Evolutionary conservation across 1,140 invertebrate genomes (phyloP), one percentile per base, ranked within the genome.

Genomic region (Bacillus rossius): DNA sequence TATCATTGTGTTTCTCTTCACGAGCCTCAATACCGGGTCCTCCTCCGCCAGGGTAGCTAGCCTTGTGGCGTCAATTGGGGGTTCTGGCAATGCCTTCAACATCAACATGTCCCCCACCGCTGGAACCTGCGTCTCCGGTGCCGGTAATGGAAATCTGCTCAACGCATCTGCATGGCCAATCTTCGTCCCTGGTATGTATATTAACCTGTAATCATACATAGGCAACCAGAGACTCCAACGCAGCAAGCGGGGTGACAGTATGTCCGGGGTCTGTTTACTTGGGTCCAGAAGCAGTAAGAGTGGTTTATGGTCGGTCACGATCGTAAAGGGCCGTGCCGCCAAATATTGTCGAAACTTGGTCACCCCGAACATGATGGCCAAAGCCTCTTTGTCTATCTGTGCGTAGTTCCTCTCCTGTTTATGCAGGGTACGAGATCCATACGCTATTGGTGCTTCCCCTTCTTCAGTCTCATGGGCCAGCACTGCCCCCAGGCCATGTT

Each of bases 161-260:
- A 67, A 54, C 1, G 58, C 61, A 22, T 66, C 66, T 0, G 57
- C 51, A 59, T 65, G 48, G 25, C 42, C 13, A 34, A 48, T 55
- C 50, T 59, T 5, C 38, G 45, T 58, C 23, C 61, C 50, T 2
- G 56, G 45, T 41, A 48, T 57, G 55, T 57, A 59, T 10, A 29
- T 20, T 10, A 56, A 50, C 3, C 37, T 22, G 48, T 63, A 66
- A n/a, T 61, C 40, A 51, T 56, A 65, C n/a, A 60, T 61, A 23
- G 60, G 47, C 10, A 66, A 25, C 3, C 55, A 49, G 16, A 66
- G 26, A 16, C 42, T 61, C 63, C 64, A 67, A 29, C 64, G 23
- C 1, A 25, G 1, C 7, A 49, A 7, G 8, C 25, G 22, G 5
- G 14, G n/a, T 1, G 47, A 22, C 20, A 23, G 1, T 2, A 3